Conservation (phyloP, 1,140 invertebrate genomes). For the Eumeta japonica region DNA sequence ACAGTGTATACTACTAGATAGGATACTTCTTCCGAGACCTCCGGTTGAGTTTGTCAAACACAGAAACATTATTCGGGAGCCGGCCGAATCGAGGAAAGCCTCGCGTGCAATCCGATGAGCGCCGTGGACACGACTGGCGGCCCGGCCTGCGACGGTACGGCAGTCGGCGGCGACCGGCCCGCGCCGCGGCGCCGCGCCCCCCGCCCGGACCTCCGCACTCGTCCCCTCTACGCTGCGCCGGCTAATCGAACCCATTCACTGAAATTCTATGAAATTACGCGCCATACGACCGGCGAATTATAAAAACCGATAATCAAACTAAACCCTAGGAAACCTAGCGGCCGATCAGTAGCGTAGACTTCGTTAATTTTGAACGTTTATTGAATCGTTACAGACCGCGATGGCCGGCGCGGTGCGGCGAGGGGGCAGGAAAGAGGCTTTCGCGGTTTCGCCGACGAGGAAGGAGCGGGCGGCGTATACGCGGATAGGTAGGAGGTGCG, state of each 20-base stretch:
- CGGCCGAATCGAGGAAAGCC: slow-evolving; percentile 46
- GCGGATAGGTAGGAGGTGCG: too few relatives aligned
- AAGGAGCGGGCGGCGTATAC: not conserved
- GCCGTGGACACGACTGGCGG: slow-evolving; percentile 47
- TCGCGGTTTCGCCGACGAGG: not conserved
- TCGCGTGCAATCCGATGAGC: slow-evolving; percentile 46
- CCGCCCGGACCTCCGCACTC: slow-evolving; percentile 15
- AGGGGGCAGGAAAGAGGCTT: not conserved
- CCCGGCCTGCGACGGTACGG: slow-evolving; percentile 13
- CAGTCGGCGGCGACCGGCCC: slow-evolving; percentile 22
- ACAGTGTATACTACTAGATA: slow-evolving; percentile 52
- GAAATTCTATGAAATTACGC: slow-evolving; percentile 50
- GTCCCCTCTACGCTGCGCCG: slow-evolving; percentile 24
- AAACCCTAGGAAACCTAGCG: too few relatives aligned
- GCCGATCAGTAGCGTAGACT: too few relatives aligned
- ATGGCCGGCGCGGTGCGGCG: not conserved
- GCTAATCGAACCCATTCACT: slow-evolving; percentile 46
- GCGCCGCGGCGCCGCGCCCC: slow-evolving; percentile 21
- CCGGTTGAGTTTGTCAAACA: slow-evolving; percentile 56
- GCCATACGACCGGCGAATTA: slow-evolving; percentile 7
- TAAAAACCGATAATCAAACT: too few relatives aligned
- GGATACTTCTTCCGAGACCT: slow-evolving; percentile 54
- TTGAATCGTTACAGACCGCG: not conserved
- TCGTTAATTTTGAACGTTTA: too few relatives aligned
- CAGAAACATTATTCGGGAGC: slow-evolving; percentile 57